phyloP scores from a whole-genome alignment of 1,140 invertebrate species.

The Colletes latitarsis region DNA sequence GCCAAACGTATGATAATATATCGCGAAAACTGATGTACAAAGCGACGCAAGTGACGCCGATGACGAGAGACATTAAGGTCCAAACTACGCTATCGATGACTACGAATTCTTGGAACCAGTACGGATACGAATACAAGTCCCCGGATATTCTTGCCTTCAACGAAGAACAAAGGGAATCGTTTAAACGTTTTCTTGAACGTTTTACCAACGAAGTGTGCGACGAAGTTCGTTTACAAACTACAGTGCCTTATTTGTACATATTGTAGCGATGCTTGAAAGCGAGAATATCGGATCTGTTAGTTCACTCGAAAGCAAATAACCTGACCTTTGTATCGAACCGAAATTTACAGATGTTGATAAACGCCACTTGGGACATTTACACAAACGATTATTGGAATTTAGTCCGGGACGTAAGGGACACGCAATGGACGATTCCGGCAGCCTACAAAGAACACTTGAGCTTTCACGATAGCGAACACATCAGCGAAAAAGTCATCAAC shows the following conservation, averaged over 20 bases:
- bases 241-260: not conserved
- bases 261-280: too few relatives aligned
- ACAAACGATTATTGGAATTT: constrained; percentile 84
- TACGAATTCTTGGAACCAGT: constrained; percentile 86
- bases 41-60: constrained; percentile 76
- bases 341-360: constrained; percentile 41
- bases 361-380: constrained; percentile 85
- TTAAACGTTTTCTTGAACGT: constrained; percentile 67
- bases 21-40: constrained; percentile 65
- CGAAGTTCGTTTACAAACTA: constrained; percentile 67
- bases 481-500: constrained; percentile 85
- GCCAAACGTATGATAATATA: constrained; percentile 83
- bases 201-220: constrained; percentile 71
- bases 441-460: constrained; percentile 83
- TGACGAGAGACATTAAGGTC: constrained; percentile 78
- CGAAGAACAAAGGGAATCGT: constrained; percentile 77
- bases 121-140: constrained; percentile 73
- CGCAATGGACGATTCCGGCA: constrained; percentile 73
- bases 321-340: too few relatives aligned
- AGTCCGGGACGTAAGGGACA: constrained; percentile 70
- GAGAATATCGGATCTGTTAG: too few relatives aligned
- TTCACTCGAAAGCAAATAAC: too few relatives aligned
- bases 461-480: constrained; percentile 83
- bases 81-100: constrained; percentile 86
- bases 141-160: constrained; percentile 76